Evolutionary conservation across 30 jellyfish, hydroid and myxozoan species (phyloP).

Genomic region (Turritopsis dohrnii): DNA sequence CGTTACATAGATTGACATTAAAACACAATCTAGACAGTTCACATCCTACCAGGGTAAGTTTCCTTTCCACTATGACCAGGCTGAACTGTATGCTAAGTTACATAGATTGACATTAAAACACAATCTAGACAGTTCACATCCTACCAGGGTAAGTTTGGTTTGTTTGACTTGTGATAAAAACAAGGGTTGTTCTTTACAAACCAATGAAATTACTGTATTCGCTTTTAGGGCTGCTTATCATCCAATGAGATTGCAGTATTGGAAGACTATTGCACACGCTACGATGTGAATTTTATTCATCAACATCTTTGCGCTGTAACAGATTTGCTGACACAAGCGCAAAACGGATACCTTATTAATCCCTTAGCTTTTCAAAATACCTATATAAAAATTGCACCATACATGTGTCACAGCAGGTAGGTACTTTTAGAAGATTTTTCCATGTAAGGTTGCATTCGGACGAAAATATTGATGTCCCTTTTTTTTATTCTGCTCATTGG

Average conservation of each 20-base stretch:
- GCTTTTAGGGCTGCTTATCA: background rate
- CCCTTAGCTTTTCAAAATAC: background rate
- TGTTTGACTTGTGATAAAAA: no score
- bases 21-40: background rate
- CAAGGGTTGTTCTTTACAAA: no score
- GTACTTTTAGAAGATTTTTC: background rate
- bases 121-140: background rate
- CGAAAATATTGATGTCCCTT: no score
- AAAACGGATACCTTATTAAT: background rate
- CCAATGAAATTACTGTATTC: background rate
- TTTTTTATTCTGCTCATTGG: no score
- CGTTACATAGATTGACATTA: background rate
- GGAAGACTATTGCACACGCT: background rate
- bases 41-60: background rate
- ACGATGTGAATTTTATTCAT: background rate
- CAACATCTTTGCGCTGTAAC: background rate
- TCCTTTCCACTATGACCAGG: background rate
- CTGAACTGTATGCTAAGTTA: background rate
- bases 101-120: background rate
- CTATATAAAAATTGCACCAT: background rate
- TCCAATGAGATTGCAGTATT: background rate
- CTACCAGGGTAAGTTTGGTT: background rate
- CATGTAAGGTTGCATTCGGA: no score
- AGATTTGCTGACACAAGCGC: background rate
- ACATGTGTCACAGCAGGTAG: background rate